Evolutionary conservation across 2,113 vertebrate genomes (phyloP).

Genomic region (Chrysemys picta): DNA sequence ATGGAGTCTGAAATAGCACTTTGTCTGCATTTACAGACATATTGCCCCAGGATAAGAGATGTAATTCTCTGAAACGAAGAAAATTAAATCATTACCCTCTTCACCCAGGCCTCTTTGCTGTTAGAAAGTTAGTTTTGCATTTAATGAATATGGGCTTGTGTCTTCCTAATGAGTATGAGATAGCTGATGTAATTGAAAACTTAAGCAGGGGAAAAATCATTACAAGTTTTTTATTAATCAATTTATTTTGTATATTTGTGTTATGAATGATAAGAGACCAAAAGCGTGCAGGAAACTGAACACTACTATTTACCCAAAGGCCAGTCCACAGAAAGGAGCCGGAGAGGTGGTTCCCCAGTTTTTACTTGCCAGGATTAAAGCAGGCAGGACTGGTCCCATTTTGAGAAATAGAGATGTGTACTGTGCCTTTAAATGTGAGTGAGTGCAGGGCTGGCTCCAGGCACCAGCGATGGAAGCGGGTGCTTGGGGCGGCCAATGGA

Average conservation of each 20-base stretch:
- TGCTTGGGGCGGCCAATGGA: too few species aligned
- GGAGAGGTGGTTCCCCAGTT: background rate
- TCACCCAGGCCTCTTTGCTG: conserved; percentile 70
- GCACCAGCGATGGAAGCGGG: too few species aligned
- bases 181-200: conserved; percentile 72
- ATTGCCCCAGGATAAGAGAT: conserved; percentile 74
- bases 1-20: conserved; percentile 67
- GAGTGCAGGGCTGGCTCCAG: background rate
- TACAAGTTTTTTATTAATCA: conserved; percentile 9
- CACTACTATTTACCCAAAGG: conserved; percentile 22
- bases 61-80: conserved; percentile 75
- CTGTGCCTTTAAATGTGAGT: background rate
- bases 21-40: conserved; percentile 69
- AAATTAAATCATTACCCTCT: conserved; percentile 77
- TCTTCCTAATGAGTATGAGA: conserved; percentile 70
- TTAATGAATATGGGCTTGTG: conserved; percentile 69
- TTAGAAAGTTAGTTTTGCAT: conserved; percentile 74
- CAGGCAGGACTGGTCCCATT: background rate
- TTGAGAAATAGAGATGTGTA: background rate
- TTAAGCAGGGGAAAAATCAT: conserved; percentile 57
- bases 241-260: conserved; percentile 68
- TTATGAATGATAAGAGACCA: conserved; percentile 43
- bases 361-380: conserved; percentile 40
- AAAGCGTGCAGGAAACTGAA: background rate
- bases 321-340: background rate